phyloP scores from a whole-genome alignment of 2,113 vertebrate genomes.

The Megaceryle torquata region DNA sequence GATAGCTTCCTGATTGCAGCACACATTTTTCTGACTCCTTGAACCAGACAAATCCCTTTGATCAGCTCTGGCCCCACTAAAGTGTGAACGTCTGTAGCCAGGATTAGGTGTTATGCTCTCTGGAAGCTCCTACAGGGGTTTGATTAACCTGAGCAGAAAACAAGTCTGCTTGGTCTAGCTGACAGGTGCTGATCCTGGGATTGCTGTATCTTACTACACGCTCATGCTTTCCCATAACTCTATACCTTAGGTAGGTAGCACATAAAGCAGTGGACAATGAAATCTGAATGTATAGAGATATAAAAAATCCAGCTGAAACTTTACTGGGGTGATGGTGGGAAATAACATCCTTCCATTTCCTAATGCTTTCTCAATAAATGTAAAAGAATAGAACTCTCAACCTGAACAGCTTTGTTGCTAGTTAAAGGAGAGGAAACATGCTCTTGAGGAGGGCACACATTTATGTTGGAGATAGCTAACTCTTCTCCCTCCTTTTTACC shows the following conservation, averaged over 20 bases:
- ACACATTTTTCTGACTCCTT: background rate
- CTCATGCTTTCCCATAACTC: background rate
- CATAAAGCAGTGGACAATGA: background rate
- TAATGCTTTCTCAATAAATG: background rate
- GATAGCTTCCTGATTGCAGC: background rate
- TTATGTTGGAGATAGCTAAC: background rate
- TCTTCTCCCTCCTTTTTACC: background rate
- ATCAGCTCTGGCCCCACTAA: accelerated
- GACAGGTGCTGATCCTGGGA: background rate
- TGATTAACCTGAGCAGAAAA: background rate
- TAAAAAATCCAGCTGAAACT: background rate
- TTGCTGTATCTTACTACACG: background rate
- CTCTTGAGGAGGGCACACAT: background rate
- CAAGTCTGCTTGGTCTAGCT: background rate
- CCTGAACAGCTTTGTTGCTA: background rate
- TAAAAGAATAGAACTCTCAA: background rate
- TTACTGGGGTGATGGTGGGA: background rate
- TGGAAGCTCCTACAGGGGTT: background rate
- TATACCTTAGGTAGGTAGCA: background rate
- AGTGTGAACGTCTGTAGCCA: background rate
- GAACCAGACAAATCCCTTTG: background rate
- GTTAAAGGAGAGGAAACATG: background rate
- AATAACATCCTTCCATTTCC: background rate
- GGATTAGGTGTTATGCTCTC: background rate
- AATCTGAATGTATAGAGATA: background rate